These are phyloP conservation scores for Nestor notabilis DNA, from an alignment of 2,113 vertebrate species.

Conservation along the genomic window DNA sequence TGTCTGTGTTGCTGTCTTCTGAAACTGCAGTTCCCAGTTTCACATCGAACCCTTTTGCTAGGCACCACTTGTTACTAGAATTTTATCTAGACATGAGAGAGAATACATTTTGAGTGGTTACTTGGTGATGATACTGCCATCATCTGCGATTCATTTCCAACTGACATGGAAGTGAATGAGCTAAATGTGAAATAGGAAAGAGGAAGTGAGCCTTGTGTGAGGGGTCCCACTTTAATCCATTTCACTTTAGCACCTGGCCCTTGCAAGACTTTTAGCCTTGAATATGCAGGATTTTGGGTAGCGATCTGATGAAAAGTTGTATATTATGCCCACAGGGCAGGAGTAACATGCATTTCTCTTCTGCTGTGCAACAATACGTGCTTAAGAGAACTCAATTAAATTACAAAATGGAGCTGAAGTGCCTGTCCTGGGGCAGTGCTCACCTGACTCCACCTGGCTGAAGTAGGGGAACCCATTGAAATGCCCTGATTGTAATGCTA, in stretches of 20 bases:
- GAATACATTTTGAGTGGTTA: neutral
- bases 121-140: neutral
- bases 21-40: neutral
- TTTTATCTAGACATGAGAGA: neutral
- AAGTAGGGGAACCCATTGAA: neutral
- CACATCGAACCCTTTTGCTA: neutral
- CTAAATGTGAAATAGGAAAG: neutral
- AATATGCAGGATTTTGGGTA: neutral
- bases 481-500: fast-evolving
- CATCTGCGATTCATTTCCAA: neutral
- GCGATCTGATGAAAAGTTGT: neutral
- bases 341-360: neutral
- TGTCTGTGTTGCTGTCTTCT: neutral
- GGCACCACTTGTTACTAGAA: neutral
- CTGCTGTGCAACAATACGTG: neutral
- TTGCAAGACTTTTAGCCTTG: neutral
- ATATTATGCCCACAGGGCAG: neutral
- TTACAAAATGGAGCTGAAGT: neutral
- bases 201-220: neutral
- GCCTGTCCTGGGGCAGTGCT: neutral
- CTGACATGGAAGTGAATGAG: neutral
- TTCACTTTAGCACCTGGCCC: neutral
- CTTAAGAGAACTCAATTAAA: neutral
- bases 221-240: neutral
- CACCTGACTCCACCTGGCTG: neutral